Conservation (phyloP, 2,888 invertebrate species). For the Watsonalla cultraria region DNA sequence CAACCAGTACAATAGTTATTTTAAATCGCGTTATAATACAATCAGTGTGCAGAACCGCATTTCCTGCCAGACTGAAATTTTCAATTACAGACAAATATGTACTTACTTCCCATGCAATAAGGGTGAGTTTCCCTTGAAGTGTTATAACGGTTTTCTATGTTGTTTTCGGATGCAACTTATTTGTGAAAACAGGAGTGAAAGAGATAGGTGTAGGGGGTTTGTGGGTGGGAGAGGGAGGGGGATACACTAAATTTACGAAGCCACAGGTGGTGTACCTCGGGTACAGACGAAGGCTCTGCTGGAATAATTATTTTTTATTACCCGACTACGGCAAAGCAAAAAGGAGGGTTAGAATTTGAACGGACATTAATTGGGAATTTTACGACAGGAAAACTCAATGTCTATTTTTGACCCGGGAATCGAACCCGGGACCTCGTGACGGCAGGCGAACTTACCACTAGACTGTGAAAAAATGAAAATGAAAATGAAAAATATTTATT, state of each 20-base stretch:
- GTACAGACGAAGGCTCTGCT: constrained; percentile 49
- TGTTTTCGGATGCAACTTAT: constrained; percentile 78
- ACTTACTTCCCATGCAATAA: constrained; percentile 23
- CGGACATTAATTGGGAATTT: constrained; percentile 5
- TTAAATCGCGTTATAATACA: constrained; percentile 74
- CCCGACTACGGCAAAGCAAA: too few species aligned
- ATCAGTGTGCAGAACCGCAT: constrained; percentile 64
- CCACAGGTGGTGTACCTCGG: constrained; percentile 76
- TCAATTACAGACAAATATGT: constrained; percentile 55
- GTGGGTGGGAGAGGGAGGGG: constrained; percentile 41
- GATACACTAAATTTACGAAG: constrained; percentile 76
- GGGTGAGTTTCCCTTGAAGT: constrained; percentile 29
- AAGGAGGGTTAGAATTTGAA: neutral
- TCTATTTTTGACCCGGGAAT: too few species aligned
- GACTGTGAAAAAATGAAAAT: too few species aligned
- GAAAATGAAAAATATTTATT: too few species aligned
- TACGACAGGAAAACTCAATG: neutral
- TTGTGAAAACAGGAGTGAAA: constrained; percentile 71
- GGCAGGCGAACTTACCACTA: too few species aligned
- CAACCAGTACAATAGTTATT: constrained; percentile 54
- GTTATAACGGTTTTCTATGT: constrained; percentile 62
- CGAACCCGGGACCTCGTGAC: too few species aligned
- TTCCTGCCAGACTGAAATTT: constrained; percentile 65
- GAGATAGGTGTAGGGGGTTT: constrained; percentile 35
- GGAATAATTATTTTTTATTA: constrained; percentile 19